phyloP scores from a whole-genome alignment of 2,888 invertebrate genomes.

The Tenthredo distinguenda region DNA sequence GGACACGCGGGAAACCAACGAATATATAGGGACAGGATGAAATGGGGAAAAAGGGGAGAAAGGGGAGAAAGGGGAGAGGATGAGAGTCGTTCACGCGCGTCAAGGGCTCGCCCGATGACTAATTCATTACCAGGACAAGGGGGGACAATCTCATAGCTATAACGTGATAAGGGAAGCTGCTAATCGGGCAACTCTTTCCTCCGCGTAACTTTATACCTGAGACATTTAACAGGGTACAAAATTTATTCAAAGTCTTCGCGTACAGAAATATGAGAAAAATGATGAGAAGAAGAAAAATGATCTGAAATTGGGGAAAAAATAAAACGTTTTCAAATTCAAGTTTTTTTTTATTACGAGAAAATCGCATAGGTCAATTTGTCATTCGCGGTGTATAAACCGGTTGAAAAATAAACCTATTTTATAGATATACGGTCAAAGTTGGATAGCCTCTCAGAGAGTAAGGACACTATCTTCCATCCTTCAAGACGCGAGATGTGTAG shows the following conservation, averaged over 20 bases:
- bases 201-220: background rate
- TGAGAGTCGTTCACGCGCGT: constrained; percentile 46
- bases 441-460: background rate
- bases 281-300: too few relatives aligned
- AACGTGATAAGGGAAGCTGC: constrained; percentile 43
- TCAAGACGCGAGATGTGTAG: background rate
- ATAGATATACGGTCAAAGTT: background rate
- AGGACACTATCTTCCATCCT: background rate
- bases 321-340: too few relatives aligned
- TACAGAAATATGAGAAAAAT: too few relatives aligned
- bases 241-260: too few relatives aligned
- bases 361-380: background rate
- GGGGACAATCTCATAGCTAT: background rate
- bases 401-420: background rate
- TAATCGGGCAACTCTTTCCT: constrained; percentile 9
- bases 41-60: constrained; percentile 15
- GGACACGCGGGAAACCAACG: constrained; percentile 15
- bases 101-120: constrained; percentile 46
- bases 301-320: too few relatives aligned
- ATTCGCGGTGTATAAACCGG: background rate
- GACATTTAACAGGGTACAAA: background rate
- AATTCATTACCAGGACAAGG: constrained; percentile 38
- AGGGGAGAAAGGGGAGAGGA: constrained; percentile 31
- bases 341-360: background rate
- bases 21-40: background rate